Conservation (phyloP, 23 tunicate genomes). For the Styela plicata region DNA sequence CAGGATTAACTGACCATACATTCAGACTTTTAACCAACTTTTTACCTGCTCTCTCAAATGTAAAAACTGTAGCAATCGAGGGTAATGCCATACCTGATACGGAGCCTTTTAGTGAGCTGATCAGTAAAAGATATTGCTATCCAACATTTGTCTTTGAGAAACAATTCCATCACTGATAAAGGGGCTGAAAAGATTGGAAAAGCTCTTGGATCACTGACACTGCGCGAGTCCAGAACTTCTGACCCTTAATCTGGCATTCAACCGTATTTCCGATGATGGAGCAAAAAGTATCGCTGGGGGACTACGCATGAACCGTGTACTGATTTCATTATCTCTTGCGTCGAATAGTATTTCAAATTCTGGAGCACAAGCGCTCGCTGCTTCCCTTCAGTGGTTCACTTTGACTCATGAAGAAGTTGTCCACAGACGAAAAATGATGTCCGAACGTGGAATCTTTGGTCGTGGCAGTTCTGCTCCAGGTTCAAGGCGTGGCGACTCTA, state of each 20-base stretch:
- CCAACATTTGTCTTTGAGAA: constrained; percentile 63
- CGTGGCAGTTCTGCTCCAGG: constrained; percentile 41
- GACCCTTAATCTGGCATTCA: constrained; percentile 60
- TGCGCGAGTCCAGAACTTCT: constrained; percentile 18
- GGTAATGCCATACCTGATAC: constrained; percentile 80
- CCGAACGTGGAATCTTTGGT: constrained; percentile 43
- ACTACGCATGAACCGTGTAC: constrained; percentile 67
- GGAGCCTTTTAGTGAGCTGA: constrained; percentile 65
- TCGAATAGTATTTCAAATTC: constrained; percentile 70
- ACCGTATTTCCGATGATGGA: constrained; percentile 63
- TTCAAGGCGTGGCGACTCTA: constrained; percentile 54
- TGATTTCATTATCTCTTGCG: constrained; percentile 61
- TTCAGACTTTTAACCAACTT: constrained; percentile 46
- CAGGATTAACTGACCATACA: constrained; percentile 66
- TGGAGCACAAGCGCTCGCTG: constrained; percentile 52
- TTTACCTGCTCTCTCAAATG: constrained; percentile 39
- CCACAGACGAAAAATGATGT: constrained; percentile 63
- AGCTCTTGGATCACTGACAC: constrained; percentile 26
- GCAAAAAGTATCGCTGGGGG: constrained; percentile 72
- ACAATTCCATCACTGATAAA: constrained; percentile 69
- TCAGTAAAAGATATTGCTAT: constrained; percentile 58
- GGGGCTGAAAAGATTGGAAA: constrained; percentile 58
- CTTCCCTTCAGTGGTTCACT: constrained; percentile 49
- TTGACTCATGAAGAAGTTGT: constrained; percentile 90
- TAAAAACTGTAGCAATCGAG: constrained; percentile 64